Evolutionary conservation across 2,797 vertebrate genomes (phyloP).

Genomic region (Bothrops alternatus): DNA sequence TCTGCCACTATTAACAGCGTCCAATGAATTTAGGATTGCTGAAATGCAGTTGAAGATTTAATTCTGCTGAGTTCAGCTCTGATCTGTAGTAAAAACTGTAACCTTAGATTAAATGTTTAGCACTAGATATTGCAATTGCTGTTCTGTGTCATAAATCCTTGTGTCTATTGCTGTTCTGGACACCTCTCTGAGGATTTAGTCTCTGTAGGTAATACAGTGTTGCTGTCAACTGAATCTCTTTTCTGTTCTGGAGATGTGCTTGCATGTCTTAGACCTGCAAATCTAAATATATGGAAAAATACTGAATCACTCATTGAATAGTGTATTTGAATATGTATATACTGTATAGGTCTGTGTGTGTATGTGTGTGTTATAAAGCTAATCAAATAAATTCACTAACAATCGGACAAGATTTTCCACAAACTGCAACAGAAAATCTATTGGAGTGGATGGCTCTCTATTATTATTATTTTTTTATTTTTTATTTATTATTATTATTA

Average conservation of each 20-base stretch:
- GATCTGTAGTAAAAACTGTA: slow-evolving; percentile 75
- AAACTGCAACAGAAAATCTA: background rate
- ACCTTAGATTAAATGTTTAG: slow-evolving; percentile 81
- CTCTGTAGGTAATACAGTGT: slow-evolving; percentile 64
- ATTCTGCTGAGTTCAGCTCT: slow-evolving; percentile 81
- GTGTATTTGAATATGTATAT: background rate
- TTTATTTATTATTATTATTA: too few relatives aligned
- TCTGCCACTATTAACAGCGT: slow-evolving; percentile 77
- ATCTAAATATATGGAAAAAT: slow-evolving; percentile 51
- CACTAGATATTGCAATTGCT: slow-evolving; percentile 73
- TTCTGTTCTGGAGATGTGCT: slow-evolving; percentile 59
- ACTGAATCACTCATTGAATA: background rate
- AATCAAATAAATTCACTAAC: background rate
- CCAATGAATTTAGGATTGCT: slow-evolving; percentile 77
- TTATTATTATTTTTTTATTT: background rate
- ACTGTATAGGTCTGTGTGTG: background rate
- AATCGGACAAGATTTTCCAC: background rate
- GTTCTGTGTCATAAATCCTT: slow-evolving; percentile 74
- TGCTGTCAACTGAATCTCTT: slow-evolving; percentile 60
- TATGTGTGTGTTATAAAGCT: background rate
- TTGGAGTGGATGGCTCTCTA: background rate
- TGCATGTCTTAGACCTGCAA: slow-evolving; percentile 50
- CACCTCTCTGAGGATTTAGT: slow-evolving; percentile 69
- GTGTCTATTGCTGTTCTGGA: slow-evolving; percentile 73
- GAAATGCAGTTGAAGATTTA: slow-evolving; percentile 78